Evolutionary conservation across 2,113 vertebrate species (phyloP).

Genomic region (Lamprotornis superbus): DNA sequence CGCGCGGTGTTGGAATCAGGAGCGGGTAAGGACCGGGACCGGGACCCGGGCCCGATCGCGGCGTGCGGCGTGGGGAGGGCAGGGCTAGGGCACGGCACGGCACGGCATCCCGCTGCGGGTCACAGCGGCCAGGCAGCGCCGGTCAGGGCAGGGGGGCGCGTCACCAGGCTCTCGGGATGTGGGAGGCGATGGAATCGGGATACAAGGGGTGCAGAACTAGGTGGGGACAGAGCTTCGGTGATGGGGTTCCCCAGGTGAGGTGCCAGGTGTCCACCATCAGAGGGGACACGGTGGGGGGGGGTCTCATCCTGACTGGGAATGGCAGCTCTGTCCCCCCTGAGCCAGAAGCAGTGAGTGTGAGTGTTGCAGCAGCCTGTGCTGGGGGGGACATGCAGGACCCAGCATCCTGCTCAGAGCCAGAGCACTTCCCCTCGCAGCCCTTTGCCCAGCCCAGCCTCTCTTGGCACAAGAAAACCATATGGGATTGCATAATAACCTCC

Average conservation of each 20-base stretch:
- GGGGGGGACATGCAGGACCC: not conserved
- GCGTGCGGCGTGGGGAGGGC: no score
- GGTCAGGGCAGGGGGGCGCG: not conserved
- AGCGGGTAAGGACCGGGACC: not conserved
- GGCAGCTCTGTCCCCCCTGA: not conserved
- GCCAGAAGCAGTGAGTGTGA: not conserved
- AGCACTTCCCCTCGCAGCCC: not conserved
- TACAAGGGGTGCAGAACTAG: not conserved
- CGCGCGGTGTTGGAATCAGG: not conserved
- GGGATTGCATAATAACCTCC: not conserved
- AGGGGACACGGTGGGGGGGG: not conserved
- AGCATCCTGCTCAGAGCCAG: not conserved
- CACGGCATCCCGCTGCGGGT: not conserved
- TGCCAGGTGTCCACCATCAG: not conserved
- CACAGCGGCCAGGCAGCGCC: not conserved
- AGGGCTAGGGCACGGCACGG: not conserved
- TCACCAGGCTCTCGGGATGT: not conserved
- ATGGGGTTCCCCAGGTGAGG: not conserved
- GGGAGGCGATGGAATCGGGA: not conserved
- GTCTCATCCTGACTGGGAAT: not conserved
- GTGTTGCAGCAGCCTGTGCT: rapidly evolving
- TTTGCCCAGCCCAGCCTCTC: not conserved
- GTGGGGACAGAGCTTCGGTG: not conserved
- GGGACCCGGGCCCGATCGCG: not conserved
- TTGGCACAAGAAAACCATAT: not conserved